Percentiles rank a stretch among this genome's conserved stretches.
Evolutionary conservation across 2,888 invertebrate species (phyloP).

Genomic region (Lydus trimaculatus): DNA sequence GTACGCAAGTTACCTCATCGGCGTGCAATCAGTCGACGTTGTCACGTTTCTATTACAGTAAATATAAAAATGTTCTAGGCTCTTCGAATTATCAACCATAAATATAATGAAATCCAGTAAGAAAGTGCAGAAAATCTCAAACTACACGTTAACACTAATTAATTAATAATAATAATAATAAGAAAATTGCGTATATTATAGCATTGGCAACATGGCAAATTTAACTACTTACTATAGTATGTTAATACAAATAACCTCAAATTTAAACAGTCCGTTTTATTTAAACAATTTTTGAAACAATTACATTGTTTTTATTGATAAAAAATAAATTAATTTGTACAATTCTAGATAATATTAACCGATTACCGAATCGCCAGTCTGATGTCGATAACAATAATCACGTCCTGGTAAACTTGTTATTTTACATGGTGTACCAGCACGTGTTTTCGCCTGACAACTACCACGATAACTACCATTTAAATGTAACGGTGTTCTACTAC

Average conservation of each 20-base stretch:
- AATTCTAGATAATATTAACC: conserved; percentile 29
- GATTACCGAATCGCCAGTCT: conserved; percentile 56
- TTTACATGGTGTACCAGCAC: conserved; percentile 57
- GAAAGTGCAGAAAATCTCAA: too few species aligned
- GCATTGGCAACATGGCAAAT: neutral
- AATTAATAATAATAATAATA: too few species aligned
- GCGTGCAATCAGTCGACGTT: too few species aligned
- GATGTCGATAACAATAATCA: conserved; percentile 57
- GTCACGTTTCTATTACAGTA: too few species aligned
- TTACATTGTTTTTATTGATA: neutral
- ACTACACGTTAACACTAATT: too few species aligned
- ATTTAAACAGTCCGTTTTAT: neutral
- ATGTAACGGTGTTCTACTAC: conserved; percentile 54
- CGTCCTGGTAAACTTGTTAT: conserved; percentile 50
- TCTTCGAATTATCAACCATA: too few species aligned
- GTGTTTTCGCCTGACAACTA: conserved; percentile 53
- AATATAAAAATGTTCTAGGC: too few species aligned
- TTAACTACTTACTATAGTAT: too few species aligned
- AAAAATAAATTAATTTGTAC: neutral
- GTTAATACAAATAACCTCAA: neutral
- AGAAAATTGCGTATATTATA: too few species aligned
- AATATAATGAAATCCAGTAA: too few species aligned
- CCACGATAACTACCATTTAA: conserved; percentile 44
- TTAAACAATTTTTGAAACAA: neutral
- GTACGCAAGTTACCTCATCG: too few species aligned